Conservation (phyloP, 1,140 invertebrate genomes). For the Brachionus manjavacas region DNA sequence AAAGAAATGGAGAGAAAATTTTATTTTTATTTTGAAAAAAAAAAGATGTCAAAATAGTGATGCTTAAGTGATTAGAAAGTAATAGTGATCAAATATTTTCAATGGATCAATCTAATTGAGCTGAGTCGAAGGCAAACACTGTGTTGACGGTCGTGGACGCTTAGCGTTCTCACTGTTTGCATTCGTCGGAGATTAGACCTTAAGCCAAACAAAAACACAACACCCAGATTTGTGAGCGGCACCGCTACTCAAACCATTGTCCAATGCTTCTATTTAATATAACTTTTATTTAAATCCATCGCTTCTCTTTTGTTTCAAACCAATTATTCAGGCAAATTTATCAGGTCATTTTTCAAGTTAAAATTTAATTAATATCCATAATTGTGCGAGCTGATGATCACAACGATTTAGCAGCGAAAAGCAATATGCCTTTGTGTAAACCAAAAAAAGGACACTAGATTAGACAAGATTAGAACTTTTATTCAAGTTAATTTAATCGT, state of each 20-base stretch:
- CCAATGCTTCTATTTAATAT: not conserved
- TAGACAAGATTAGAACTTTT: conserved; percentile 36
- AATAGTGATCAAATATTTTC: not conserved
- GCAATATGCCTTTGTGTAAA: conserved; percentile 10
- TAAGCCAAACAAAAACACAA: not conserved
- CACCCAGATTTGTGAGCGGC: not conserved
- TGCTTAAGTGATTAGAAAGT: not conserved
- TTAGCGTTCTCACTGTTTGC: not conserved
- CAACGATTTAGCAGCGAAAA: not conserved
- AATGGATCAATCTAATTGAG: not conserved
- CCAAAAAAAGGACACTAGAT: conserved; percentile 25
- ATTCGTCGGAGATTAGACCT: not conserved
- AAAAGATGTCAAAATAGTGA: not conserved
- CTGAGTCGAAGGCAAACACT: not conserved
- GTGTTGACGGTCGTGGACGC: not conserved
- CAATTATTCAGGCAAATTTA: conserved; percentile 14
- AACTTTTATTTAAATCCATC: not conserved
- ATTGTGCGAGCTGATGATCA: not conserved
- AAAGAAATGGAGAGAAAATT: not conserved
- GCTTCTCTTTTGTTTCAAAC: not conserved
- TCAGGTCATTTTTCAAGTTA: conserved; percentile 28
- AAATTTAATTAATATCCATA: conserved; percentile 32
- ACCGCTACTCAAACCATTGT: not conserved
- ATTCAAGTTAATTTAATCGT: conserved; percentile 13
- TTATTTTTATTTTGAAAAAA: not conserved